phyloP scores from a whole-genome alignment of 2,888 invertebrate species.

The Nemotelus nigrinus region DNA sequence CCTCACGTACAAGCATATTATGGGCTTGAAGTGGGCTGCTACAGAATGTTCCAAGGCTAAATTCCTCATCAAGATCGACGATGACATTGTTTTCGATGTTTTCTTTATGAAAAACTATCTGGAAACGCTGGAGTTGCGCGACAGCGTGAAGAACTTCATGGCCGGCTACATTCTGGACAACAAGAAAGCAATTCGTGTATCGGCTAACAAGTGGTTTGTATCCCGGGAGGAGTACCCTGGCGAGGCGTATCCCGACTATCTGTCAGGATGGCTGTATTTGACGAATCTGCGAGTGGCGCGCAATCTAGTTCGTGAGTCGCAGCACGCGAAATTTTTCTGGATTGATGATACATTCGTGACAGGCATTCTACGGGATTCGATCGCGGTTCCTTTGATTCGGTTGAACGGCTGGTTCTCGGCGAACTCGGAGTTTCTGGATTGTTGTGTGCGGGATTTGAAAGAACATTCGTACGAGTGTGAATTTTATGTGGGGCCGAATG shows the following conservation, averaged over 20 bases:
- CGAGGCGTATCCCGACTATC: slow-evolving; percentile 75
- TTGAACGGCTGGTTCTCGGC: slow-evolving; percentile 73
- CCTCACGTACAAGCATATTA: slow-evolving; percentile 83
- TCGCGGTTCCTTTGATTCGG: slow-evolving; percentile 69
- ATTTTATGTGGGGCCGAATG: slow-evolving; percentile 79
- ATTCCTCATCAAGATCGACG: slow-evolving; percentile 82
- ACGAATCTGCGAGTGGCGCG: slow-evolving; percentile 74
- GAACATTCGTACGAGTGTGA: slow-evolving; percentile 72
- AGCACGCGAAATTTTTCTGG: slow-evolving; percentile 81
- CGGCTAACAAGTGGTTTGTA: slow-evolving; percentile 84
- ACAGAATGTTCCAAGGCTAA: slow-evolving; percentile 70
- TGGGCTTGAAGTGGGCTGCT: slow-evolving; percentile 81
- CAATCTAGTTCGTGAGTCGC: slow-evolving; percentile 68
- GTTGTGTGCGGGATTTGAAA: slow-evolving; percentile 75
- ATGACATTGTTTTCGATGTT: slow-evolving; percentile 80
- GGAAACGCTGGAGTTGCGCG: slow-evolving; percentile 60
- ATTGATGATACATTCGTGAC: slow-evolving; percentile 91
- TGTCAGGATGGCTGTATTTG: slow-evolving; percentile 87
- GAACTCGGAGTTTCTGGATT: slow-evolving; percentile 77
- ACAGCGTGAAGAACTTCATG: slow-evolving; percentile 63
- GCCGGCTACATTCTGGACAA: slow-evolving; percentile 75
- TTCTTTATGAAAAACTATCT: slow-evolving; percentile 68
- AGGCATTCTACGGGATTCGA: slow-evolving; percentile 74
- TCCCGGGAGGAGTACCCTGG: slow-evolving; percentile 72
- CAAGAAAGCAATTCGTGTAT: slow-evolving; percentile 73